phyloP scores from a whole-genome alignment of 1,140 invertebrate species.

The Ceratoteleas bidentatus region DNA sequence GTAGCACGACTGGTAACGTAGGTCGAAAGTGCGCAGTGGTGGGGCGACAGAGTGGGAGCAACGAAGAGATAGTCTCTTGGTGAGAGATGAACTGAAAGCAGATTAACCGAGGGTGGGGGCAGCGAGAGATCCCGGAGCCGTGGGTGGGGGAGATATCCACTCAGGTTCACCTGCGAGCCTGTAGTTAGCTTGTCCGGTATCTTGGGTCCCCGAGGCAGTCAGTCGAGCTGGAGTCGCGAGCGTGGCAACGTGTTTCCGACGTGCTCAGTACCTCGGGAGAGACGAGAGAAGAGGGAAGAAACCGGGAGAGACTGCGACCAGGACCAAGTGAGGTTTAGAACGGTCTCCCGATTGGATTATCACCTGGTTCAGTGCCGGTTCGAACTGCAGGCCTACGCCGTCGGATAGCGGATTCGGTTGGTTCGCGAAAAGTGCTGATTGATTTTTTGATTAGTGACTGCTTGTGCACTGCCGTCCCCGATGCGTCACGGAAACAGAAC shows the following conservation, averaged over 20 bases:
- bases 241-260: constrained; percentile 1
- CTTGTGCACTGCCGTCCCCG: too few relatives aligned
- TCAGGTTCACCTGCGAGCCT: background rate
- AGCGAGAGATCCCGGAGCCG: background rate
- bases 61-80: background rate
- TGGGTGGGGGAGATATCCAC: constrained; percentile 1
- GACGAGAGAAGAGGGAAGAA: too few relatives aligned
- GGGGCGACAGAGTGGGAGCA: background rate
- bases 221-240: background rate
- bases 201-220: background rate
- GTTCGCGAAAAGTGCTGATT: too few relatives aligned
- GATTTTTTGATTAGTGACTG: too few relatives aligned
- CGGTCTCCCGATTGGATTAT: background rate
- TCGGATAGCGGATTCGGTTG: too few relatives aligned
- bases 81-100: background rate
- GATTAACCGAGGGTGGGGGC: background rate
- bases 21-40: background rate
- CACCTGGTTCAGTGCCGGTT: too few relatives aligned
- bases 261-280: background rate
- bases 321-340: too few relatives aligned
- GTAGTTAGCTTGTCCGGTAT: background rate
- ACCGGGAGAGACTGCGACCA: too few relatives aligned
- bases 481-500: too few relatives aligned
- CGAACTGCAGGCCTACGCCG: too few relatives aligned
- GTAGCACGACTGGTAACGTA: background rate